phyloP scores from a whole-genome alignment of 2,888 invertebrate species.

The Steinernema scapterisci region DNA sequence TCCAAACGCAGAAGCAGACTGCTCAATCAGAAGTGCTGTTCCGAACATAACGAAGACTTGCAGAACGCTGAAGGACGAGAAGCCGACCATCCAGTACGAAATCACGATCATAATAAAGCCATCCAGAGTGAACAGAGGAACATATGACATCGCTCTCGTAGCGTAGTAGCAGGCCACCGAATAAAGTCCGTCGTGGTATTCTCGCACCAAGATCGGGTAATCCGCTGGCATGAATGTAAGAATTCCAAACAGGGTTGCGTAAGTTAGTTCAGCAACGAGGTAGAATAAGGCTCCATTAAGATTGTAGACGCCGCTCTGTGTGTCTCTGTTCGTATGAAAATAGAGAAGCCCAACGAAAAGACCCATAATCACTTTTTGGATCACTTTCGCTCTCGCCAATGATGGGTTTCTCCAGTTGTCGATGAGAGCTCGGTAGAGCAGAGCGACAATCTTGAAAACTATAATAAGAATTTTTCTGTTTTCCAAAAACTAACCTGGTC shows the following conservation, averaged over 20 bases:
- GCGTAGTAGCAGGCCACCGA: slow-evolving; percentile 71
- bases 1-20: slow-evolving; percentile 58
- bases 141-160: slow-evolving; percentile 60
- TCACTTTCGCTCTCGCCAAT: slow-evolving; percentile 60
- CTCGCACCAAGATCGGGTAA: slow-evolving; percentile 84
- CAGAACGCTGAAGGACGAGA: slow-evolving; percentile 41
- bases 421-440: slow-evolving; percentile 52
- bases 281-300: slow-evolving; percentile 89
- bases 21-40: slow-evolving; percentile 54
- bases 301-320: slow-evolving; percentile 87
- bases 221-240: slow-evolving; percentile 86
- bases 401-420: slow-evolving; percentile 64
- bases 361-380: slow-evolving; percentile 65
- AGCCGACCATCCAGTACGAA: slow-evolving; percentile 85
- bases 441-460: slow-evolving; percentile 40
- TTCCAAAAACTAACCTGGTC: not conserved
- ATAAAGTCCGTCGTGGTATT: slow-evolving; percentile 89
- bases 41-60: slow-evolving; percentile 38
- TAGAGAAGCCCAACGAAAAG: slow-evolving; percentile 83
- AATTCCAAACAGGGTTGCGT: slow-evolving; percentile 91
- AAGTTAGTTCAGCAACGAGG: slow-evolving; percentile 79
- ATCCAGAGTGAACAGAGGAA: slow-evolving; percentile 81
- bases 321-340: slow-evolving; percentile 76
- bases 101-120: slow-evolving; percentile 83
- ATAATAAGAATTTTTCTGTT: not conserved